Evolutionary conservation across 2,113 vertebrate genomes (phyloP).

Genomic region (Chionodraco myersi): DNA sequence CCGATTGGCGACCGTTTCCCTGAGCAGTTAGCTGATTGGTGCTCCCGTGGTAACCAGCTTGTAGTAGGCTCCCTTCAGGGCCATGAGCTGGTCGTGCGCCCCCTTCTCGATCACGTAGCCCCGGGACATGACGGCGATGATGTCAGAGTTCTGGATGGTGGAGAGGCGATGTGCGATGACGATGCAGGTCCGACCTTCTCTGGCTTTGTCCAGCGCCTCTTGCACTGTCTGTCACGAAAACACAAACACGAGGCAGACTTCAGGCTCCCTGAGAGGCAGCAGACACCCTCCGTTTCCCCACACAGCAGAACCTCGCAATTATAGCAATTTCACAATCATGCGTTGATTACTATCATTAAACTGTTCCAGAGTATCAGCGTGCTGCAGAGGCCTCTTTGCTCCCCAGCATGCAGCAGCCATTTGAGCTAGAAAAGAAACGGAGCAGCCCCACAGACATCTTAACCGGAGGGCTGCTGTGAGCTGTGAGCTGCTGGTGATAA

Average conservation of each 20-base stretch:
- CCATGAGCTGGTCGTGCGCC: constrained; percentile 83
- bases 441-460: constrained; percentile 16
- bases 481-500: constrained; percentile 59
- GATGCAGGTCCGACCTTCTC: constrained; percentile 83
- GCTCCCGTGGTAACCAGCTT: constrained; percentile 87
- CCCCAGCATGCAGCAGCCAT: constrained; percentile 34
- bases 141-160: constrained; percentile 86
- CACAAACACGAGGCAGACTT: background rate
- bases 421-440: constrained; percentile 20
- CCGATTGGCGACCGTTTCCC: constrained; percentile 4
- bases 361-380: constrained; percentile 42
- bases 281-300: constrained; percentile 18
- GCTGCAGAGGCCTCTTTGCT: constrained; percentile 43
- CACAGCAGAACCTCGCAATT: constrained; percentile 47
- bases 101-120: constrained; percentile 84
- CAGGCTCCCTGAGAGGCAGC: background rate
- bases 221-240: constrained; percentile 77
- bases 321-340: constrained; percentile 66
- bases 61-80: constrained; percentile 83
- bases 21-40: constrained; percentile 81
- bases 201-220: constrained; percentile 80
- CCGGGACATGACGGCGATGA: constrained; percentile 86
- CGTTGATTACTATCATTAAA: constrained; percentile 74
- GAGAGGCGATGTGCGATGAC: constrained; percentile 86
- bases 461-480: constrained; percentile 24